Percentiles rank a stretch among this genome's conserved stretches.
Conservation (phyloP, 2,113 vertebrate species). For the rabbit (Oryctolagus cuniculus) region mOryCun1.1 NC_091434.1:79462001-79462500, state of each 20-base stretch:
- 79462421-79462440: not conserved
- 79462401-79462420: slow-evolving; percentile 1
- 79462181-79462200: not conserved
- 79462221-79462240: not conserved
- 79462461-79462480: not conserved
- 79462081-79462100: no score
- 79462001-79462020: no score
- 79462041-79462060: no score
- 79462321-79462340: not conserved
- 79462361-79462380: not conserved
- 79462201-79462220: not conserved
- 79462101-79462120: no score
- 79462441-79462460: slow-evolving; percentile 20
- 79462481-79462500: not conserved
- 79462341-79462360: not conserved
- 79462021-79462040: no score
- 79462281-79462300: not conserved
- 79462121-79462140: no score
- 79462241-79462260: not conserved
- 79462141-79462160: no score
- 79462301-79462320: not conserved
- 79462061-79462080: no score
- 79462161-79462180: not conserved
- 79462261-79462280: not conserved
- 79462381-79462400: not conserved